A percentile compares a stretch with the other conserved stretches of the same genome.
These are phyloP conservation scores for Pseudomyrmex flavicornis DNA, from an alignment of 1,140 invertebrate species.

Conservation along the genomic window DNA sequence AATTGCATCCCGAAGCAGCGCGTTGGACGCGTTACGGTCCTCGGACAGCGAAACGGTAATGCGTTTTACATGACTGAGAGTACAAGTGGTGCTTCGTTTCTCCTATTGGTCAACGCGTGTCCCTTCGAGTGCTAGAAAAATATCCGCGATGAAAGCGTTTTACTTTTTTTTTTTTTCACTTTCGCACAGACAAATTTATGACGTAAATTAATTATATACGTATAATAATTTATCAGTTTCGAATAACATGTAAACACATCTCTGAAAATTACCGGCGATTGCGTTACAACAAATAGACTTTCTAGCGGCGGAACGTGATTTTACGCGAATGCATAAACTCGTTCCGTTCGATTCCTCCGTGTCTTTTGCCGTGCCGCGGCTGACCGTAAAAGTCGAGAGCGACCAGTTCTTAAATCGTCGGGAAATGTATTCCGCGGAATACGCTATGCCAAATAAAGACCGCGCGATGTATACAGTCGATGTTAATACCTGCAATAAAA, in stretches of 20 bases:
- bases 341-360: conserved; percentile 38
- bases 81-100: conserved; percentile 16
- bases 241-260: not conserved
- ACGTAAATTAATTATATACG: not conserved
- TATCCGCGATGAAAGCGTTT: conserved; percentile 10
- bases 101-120: not conserved
- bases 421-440: conserved; percentile 44
- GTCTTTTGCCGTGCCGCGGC: conserved; percentile 2
- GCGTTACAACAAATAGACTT: conserved; percentile 15
- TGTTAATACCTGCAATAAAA: conserved; percentile 29
- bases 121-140: conserved; percentile 29
- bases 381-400: conserved; percentile 54
- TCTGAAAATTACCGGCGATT: not conserved
- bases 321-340: conserved; percentile 45
- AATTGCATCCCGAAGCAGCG: conserved; percentile 49
- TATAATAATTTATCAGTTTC: not conserved
- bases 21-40: conserved; percentile 44
- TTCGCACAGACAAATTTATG: conserved; percentile 19
- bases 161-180: not conserved
- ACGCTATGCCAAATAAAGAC: conserved; percentile 64
- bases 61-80: conserved; percentile 63
- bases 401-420: conserved; percentile 66
- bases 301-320: conserved; percentile 17
- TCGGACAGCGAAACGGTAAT: conserved; percentile 62
- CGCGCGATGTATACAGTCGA: conserved; percentile 21